These are phyloP conservation scores for Monochamus saltuarius DNA, from an alignment of 1,140 invertebrate genomes.

Conservation along the genomic window DNA sequence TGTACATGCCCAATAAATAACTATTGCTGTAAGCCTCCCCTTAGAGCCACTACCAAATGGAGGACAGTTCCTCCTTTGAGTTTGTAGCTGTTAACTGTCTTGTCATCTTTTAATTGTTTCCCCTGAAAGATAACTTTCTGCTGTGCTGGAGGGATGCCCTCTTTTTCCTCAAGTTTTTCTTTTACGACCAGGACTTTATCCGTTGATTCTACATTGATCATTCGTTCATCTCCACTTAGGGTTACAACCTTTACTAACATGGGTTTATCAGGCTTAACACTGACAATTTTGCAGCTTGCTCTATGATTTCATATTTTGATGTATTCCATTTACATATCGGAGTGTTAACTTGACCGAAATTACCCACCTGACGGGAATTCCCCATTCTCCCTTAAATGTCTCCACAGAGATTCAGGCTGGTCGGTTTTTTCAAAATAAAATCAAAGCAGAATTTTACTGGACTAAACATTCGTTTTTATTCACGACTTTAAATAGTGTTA, in stretches of 20 bases:
- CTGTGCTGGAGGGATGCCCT: slow-evolving; percentile 44
- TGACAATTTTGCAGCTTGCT: slow-evolving; percentile 7
- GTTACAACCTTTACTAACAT: slow-evolving; percentile 45
- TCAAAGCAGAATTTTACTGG: too few species aligned
- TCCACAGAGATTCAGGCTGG: too few species aligned
- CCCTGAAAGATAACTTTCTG: slow-evolving; percentile 46
- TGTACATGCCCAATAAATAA: background rate
- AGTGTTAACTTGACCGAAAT: too few species aligned
- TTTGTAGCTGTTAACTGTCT: slow-evolving; percentile 42
- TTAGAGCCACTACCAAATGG: slow-evolving; percentile 43
- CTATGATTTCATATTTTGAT: too few species aligned
- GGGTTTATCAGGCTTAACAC: slow-evolving; percentile 10
- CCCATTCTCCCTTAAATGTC: too few species aligned
- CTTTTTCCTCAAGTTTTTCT: slow-evolving; percentile 44
- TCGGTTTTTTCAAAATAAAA: too few species aligned
- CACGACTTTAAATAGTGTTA: too few species aligned
- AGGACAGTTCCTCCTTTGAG: slow-evolving; percentile 38
- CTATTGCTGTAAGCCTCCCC: slow-evolving; percentile 30
- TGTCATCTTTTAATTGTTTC: slow-evolving; percentile 44
- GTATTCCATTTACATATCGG: too few species aligned
- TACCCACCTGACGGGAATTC: too few species aligned
- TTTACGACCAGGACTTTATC: slow-evolving; percentile 43
- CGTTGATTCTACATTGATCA: slow-evolving; percentile 42
- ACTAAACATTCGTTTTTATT: too few species aligned
- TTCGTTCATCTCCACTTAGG: slow-evolving; percentile 41